phyloP scores from a whole-genome alignment of 2,888 invertebrate genomes.

The Chymomyza amoena region DNA sequence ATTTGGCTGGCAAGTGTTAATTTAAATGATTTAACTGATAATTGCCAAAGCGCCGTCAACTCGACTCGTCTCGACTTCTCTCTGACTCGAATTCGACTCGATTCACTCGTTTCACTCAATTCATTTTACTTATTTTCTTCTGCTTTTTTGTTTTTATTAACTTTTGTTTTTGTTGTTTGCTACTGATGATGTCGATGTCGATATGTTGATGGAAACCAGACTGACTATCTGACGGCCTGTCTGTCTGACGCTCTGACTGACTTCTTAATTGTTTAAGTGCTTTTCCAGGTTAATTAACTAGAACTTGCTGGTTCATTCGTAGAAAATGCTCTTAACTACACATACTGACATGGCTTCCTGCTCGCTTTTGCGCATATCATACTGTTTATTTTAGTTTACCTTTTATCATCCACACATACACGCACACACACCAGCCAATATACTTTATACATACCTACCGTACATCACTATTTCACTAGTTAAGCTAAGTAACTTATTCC shows the following conservation, averaged over 20 bases:
- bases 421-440: conserved; percentile 10
- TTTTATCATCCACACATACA: conserved; percentile 20
- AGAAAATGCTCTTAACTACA: neutral
- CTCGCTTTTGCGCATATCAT: neutral
- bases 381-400: neutral
- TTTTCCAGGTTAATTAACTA: conserved; percentile 67
- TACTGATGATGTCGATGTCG: conserved; percentile 21
- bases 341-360: neutral
- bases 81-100: too few species aligned
- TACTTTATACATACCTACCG: conserved; percentile 16
- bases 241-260: neutral
- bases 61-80: conserved; percentile 12
- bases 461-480: conserved; percentile 11
- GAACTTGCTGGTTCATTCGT: conserved; percentile 29
- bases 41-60: conserved; percentile 46
- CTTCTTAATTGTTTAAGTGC: conserved; percentile 67
- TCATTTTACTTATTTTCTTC: neutral
- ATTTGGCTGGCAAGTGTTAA: conserved; percentile 58
- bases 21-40: conserved; percentile 72
- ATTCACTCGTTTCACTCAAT: neutral
- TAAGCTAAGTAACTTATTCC: conserved; percentile 20
- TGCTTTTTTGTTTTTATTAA: neutral
- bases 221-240: neutral
- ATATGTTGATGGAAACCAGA: conserved; percentile 2
- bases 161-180: conserved; percentile 4